Conservation (phyloP, 2,797 vertebrate genomes). For the Onychomys arenicola region DNA sequence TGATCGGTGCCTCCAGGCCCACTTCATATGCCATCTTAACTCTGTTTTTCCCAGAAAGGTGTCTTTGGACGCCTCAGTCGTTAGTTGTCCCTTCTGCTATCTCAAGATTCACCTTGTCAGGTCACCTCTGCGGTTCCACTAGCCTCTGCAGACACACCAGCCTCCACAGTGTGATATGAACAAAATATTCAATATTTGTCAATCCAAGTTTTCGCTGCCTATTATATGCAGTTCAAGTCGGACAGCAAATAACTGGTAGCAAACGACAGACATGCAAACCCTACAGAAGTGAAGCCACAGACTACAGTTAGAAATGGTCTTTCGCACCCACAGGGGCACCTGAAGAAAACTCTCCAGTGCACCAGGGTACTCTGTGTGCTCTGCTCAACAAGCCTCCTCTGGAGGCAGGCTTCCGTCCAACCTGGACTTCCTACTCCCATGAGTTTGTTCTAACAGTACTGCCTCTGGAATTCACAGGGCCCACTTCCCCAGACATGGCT, state of each 20-base stretch:
- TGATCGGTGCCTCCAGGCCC: no score
- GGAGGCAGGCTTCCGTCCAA: conserved; percentile 63
- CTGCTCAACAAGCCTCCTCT: neutral
- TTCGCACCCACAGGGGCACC: conserved; percentile 4
- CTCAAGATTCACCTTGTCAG: neutral
- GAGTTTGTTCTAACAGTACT: conserved; percentile 42
- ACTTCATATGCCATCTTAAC: neutral
- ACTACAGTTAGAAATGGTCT: conserved; percentile 7
- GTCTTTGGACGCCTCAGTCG: neutral
- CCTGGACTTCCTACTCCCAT: conserved; percentile 39
- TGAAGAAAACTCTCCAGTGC: neutral
- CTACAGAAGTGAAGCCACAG: neutral
- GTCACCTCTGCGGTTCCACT: neutral
- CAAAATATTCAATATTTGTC: neutral
- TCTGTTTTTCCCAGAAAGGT: neutral
- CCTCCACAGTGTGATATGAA: neutral
- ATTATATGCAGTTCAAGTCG: neutral
- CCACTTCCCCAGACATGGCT: conserved; percentile 69
- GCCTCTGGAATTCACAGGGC: conserved; percentile 56
- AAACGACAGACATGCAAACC: neutral
- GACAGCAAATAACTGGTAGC: neutral
- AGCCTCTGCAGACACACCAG: neutral
- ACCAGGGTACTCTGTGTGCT: conserved; percentile 22
- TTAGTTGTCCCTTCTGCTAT: neutral
- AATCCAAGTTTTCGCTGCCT: neutral